phyloP scores from a whole-genome alignment of 2,888 invertebrate species.

The Agriopis aurantiaria region DNA sequence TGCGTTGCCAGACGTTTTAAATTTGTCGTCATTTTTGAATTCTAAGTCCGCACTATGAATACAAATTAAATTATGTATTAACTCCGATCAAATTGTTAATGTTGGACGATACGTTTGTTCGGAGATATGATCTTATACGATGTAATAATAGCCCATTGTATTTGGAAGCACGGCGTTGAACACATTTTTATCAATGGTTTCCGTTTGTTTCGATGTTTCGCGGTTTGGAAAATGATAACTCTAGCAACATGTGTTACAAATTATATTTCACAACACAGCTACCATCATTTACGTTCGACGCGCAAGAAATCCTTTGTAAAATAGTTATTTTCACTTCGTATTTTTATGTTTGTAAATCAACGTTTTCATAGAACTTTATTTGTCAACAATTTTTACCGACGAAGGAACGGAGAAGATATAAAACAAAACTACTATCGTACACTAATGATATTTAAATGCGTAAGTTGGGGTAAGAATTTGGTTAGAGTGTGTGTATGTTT shows the following conservation, averaged over 20 bases:
- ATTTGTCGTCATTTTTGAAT: slow-evolving; percentile 12
- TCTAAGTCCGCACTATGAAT: slow-evolving; percentile 9
- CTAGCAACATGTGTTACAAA: slow-evolving; percentile 6
- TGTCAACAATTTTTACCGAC: too few relatives aligned
- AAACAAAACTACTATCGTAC: too few relatives aligned
- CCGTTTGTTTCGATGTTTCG: slow-evolving; percentile 15
- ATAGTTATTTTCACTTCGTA: not conserved
- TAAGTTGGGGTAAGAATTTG: too few relatives aligned
- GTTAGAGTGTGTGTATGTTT: too few relatives aligned
- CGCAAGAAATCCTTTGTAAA: not conserved
- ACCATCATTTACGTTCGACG: not conserved
- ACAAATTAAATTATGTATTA: slow-evolving; percentile 11
- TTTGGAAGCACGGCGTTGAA: slow-evolving; percentile 24
- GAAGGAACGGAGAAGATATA: too few relatives aligned
- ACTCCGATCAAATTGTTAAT: slow-evolving; percentile 13
- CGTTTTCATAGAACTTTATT: not conserved
- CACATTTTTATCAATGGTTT: slow-evolving; percentile 29
- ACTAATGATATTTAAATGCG: too few relatives aligned
- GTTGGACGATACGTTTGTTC: slow-evolving; percentile 1
- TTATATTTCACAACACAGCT: not conserved
- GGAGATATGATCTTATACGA: slow-evolving; percentile 5
- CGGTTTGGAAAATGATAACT: slow-evolving; percentile 17
- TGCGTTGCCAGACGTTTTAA: not conserved
- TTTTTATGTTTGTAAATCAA: not conserved
- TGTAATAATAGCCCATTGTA: slow-evolving; percentile 27